phyloP scores from a whole-genome alignment of 2,888 invertebrate species.

The Orthosia gothica region DNA sequence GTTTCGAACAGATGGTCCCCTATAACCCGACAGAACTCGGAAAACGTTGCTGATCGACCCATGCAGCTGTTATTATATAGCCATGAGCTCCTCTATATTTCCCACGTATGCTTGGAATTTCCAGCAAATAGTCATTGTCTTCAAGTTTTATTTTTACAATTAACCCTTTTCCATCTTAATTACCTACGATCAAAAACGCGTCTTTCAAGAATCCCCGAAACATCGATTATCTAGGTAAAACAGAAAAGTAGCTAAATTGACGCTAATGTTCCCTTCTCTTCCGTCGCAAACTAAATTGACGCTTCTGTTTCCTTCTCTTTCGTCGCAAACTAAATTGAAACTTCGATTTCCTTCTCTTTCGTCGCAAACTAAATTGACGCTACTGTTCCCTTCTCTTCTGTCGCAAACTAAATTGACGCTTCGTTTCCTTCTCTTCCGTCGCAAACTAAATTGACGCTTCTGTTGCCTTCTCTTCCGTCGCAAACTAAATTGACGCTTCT shows the following conservation, averaged over 20 bases:
- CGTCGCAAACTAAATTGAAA: slow-evolving; percentile 1
- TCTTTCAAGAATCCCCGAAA: neutral
- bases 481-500: slow-evolving; percentile 3
- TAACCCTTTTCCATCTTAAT: neutral
- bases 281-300: slow-evolving; percentile 4
- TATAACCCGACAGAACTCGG: no score
- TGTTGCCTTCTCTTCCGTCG: neutral
- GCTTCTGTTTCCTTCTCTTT: neutral
- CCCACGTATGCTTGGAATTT: no score
- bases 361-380: slow-evolving; percentile 1
- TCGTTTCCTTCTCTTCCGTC: neutral
- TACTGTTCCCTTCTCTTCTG: neutral
- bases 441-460: slow-evolving; percentile 4
- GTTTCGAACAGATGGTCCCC: no score
- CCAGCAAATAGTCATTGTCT: no score
- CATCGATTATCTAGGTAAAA: neutral
- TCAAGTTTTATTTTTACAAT: no score
- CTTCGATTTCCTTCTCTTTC: neutral
- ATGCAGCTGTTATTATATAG: no score
- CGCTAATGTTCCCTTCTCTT: neutral
- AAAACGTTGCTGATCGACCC: no score
- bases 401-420: slow-evolving; percentile 4
- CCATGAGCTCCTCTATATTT: no score
- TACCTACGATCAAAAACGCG: neutral
- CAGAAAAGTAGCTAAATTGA: neutral